Base-by-base conservation (phyloP, 2,888 invertebrate genomes). In the Ormia ochracea region DNA sequence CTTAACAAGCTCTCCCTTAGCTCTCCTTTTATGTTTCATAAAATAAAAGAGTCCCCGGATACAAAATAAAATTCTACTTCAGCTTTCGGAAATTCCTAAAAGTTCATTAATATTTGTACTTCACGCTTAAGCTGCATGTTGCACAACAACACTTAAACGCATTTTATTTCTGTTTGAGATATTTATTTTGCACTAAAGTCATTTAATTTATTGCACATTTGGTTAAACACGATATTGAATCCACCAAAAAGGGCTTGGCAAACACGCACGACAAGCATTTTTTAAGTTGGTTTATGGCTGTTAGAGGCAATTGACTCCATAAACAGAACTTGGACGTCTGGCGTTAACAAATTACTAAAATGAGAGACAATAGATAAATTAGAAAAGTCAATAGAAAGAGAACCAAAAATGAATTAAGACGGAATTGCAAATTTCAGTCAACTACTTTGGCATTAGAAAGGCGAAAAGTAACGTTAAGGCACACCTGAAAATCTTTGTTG, bases 221-320 rank as follows among this genome's bases (percentile, higher is more conserved):
- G 70, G 7, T 59, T 68, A 48, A 52, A 68, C 58, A 54, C 43
- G 54, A 72, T 66, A 72, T 72, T 61, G 54, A 72, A 63, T 56
- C 61, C 61, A 56, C 41, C 52, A 50, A 76, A 50, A 66, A 76
- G 80, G 76, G 80, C 36, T 80, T 80, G 80, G 76, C 76, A 80
- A 72, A 68, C 80, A 80, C 80, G 80, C 76, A 80, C 66, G 36
- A 41, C 21, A 50, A 59, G 41, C 41, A 59, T 68, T 63, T 61
- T 69, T 12, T 38, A 21, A 36, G 38, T 54, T 76, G 23, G 14
- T 61, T 69, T 61, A 61, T 21, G 38, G 38, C 19, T 45, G 28
- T 54, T 69, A 61, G 54, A 54, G 45, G 17, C 74, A 73, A 54
- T 73, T 31, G 41, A 14, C 48, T 48, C 14, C 21, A 52, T 38